Evolutionary conservation across 2,113 vertebrate genomes (phyloP).

Genomic region (Pyrgilauda ruficollis): DNA sequence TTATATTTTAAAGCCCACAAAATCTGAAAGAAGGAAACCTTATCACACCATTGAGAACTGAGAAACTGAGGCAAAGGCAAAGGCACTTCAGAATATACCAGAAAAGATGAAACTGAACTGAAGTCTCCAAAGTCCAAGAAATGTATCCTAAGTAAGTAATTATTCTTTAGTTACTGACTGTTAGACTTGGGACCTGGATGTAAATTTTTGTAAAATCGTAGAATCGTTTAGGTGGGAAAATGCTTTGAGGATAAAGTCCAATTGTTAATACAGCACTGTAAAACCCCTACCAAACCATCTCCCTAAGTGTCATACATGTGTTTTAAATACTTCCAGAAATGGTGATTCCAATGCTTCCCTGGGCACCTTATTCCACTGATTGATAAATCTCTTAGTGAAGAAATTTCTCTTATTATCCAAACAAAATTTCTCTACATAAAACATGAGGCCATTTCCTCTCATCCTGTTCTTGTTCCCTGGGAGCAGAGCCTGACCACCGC

Average conservation of each 20-base stretch:
- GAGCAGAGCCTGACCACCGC: rapidly evolving
- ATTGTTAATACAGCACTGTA: too few species aligned
- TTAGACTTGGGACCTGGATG: not conserved
- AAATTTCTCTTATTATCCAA: not conserved
- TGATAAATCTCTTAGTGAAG: not conserved
- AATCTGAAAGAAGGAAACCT: not conserved
- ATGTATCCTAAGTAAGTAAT: not conserved
- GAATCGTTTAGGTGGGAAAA: not conserved
- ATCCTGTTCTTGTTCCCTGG: not conserved
- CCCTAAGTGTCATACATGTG: rapidly evolving
- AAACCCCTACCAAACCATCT: not conserved
- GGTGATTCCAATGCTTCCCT: not conserved
- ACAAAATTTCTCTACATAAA: not conserved
- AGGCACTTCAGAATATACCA: not conserved
- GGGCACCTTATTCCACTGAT: not conserved
- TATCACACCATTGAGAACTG: not conserved
- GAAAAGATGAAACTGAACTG: not conserved
- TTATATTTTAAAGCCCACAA: not conserved
- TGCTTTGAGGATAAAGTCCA: not conserved
- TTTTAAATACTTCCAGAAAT: not conserved
- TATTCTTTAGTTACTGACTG: not conserved
- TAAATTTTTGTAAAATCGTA: not conserved
- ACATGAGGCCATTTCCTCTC: rapidly evolving
- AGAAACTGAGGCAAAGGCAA: not conserved
- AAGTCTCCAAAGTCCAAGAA: not conserved